Percentiles rank a stretch among this genome's conserved stretches.
These are phyloP conservation scores for Salarias fasciatus DNA, from an alignment of 2,797 vertebrate species.

Conservation along the genomic window DNA sequence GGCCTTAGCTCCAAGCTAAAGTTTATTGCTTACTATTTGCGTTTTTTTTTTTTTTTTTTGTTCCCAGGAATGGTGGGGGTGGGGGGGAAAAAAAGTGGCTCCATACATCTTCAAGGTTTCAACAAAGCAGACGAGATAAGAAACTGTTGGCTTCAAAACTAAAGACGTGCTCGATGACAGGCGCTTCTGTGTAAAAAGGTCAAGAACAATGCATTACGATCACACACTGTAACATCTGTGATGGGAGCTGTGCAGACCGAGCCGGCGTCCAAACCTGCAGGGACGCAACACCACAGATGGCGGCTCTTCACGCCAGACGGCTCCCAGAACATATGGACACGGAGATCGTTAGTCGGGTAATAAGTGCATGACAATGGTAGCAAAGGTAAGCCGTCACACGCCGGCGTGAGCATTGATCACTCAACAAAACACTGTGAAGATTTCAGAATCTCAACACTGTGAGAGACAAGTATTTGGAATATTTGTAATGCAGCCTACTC, in stretches of 20 bases:
- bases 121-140: conserved; percentile 1
- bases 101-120: neutral
- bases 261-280: conserved; percentile 39
- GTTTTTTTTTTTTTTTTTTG: neutral
- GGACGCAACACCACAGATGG: conserved; percentile 54
- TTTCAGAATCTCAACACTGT: too few species aligned
- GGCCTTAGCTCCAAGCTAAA: conserved; percentile 12
- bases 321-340: conserved; percentile 35
- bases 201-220: conserved; percentile 27
- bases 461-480: too few species aligned
- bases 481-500: too few species aligned
- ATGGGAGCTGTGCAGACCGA: conserved; percentile 15
- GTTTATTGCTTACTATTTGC: conserved; percentile 19
- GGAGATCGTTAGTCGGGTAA: conserved; percentile 49
- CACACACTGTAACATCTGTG: conserved; percentile 38
- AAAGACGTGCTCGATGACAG: too few species aligned
- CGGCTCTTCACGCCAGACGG: conserved; percentile 46
- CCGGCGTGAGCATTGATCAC: neutral
- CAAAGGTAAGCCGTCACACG: conserved; percentile 18
- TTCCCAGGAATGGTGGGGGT: too few species aligned
- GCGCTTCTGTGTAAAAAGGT: conserved; percentile 43
- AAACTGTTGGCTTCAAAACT: too few species aligned
- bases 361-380: conserved; percentile 21
- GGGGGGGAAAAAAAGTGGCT: too few species aligned
- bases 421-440: neutral